Conservation (phyloP, 2,888 invertebrate species). For the Imbricaverruca yamaguchii region DNA sequence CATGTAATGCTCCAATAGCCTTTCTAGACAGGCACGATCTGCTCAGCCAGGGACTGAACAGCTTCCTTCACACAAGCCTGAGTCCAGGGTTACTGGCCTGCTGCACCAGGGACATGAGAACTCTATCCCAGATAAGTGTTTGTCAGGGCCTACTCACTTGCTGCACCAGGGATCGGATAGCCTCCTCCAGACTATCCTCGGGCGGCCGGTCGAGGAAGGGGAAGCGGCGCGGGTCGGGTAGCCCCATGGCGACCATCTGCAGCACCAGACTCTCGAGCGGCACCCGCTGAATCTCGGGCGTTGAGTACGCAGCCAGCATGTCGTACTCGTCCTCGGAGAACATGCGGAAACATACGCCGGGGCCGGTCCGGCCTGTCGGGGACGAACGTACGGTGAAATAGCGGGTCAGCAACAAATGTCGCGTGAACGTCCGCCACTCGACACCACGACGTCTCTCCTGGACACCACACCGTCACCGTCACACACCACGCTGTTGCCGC, state of each 20-base stretch:
- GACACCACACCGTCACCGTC: too few relatives aligned
- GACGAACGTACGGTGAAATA: too few relatives aligned
- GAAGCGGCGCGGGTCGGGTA: slow-evolving; percentile 81
- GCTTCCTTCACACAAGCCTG: slow-evolving; percentile 46
- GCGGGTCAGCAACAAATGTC: too few relatives aligned
- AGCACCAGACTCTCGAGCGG: slow-evolving; percentile 85
- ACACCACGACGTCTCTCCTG: too few relatives aligned
- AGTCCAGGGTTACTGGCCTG: slow-evolving; percentile 46
- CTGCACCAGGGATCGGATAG: slow-evolving; percentile 75
- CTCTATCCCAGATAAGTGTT: too few relatives aligned
- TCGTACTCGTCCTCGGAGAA: slow-evolving; percentile 72
- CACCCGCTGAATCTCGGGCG: slow-evolving; percentile 88
- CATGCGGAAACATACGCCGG: slow-evolving; percentile 87
- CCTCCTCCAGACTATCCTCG: slow-evolving; percentile 72
- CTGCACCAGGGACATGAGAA: not conserved
- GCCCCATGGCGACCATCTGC: slow-evolving; percentile 88
- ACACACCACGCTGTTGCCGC: too few relatives aligned
- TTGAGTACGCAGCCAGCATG: slow-evolving; percentile 72
- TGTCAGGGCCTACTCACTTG: slow-evolving; percentile 47
- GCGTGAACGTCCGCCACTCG: too few relatives aligned
- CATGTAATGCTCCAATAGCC: too few relatives aligned
- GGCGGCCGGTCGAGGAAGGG: slow-evolving; percentile 94
- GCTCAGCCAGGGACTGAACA: not conserved
- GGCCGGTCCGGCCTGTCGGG: slow-evolving; percentile 53
- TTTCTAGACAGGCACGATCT: slow-evolving; percentile 59